Evolutionary conservation across 2,888 invertebrate genomes (phyloP).

Genomic region (Drosophila diplacantha): DNA sequence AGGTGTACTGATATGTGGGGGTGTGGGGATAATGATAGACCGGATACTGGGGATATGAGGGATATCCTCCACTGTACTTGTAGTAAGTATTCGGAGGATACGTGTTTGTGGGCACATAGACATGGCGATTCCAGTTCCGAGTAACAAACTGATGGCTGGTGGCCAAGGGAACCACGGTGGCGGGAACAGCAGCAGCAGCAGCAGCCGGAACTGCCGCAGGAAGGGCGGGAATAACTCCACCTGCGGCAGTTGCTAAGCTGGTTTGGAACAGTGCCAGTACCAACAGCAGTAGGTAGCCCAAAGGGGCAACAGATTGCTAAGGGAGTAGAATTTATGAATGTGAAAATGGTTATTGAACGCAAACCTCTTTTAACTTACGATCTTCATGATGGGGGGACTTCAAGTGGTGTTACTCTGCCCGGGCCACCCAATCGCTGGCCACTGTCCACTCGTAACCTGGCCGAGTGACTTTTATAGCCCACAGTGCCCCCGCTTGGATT

Average conservation of each 20-base stretch:
- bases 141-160: slow-evolving; percentile 72
- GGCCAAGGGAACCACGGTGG: slow-evolving; percentile 62
- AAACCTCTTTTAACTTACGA: slow-evolving; percentile 35
- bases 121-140: slow-evolving; percentile 68
- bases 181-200: slow-evolving; percentile 20
- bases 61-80: slow-evolving; percentile 50
- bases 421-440: slow-evolving; percentile 23
- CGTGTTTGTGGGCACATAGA: slow-evolving; percentile 52
- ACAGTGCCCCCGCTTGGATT: slow-evolving; percentile 24
- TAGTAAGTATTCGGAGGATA: slow-evolving; percentile 49
- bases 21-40: slow-evolving; percentile 43
- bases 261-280: slow-evolving; percentile 36
- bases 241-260: slow-evolving; percentile 52
- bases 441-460: slow-evolving; percentile 34
- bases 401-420: slow-evolving; percentile 12
- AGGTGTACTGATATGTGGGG: slow-evolving; percentile 51
- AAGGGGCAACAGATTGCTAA: slow-evolving; percentile 22
- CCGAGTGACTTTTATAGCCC: slow-evolving; percentile 46
- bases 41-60: slow-evolving; percentile 37
- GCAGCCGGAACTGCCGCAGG: not conserved
- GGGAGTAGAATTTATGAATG: not conserved
- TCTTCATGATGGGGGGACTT: slow-evolving; percentile 43
- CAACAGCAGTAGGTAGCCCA: slow-evolving; percentile 38
- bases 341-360: rapidly evolving
- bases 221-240: slow-evolving; percentile 34